Evolutionary conservation across 1,140 invertebrate species (phyloP).

Genomic region (Trinorchestia longiramus): DNA sequence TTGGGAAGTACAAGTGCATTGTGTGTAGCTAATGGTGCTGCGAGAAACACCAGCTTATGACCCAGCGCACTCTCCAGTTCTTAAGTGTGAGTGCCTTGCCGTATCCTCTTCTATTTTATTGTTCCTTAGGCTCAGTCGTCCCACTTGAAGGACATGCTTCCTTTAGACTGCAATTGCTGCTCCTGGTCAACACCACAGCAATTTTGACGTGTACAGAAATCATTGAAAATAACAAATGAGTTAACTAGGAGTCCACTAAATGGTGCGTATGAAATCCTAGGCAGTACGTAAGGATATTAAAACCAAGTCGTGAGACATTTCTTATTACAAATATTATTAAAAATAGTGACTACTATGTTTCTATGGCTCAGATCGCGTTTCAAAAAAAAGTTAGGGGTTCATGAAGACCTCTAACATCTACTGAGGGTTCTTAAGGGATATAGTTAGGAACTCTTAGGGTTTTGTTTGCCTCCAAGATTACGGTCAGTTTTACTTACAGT

Average conservation of each 20-base stretch:
- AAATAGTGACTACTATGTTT: too few species aligned
- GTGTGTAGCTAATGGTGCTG: not conserved
- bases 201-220: not conserved
- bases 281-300: too few species aligned
- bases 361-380: too few species aligned
- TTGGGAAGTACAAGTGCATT: not conserved
- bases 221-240: not conserved
- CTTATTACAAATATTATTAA: too few species aligned
- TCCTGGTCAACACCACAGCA: not conserved
- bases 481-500: not conserved
- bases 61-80: not conserved
- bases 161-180: not conserved
- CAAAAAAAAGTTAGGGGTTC: too few species aligned
- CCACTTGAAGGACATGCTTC: not conserved
- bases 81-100: not conserved
- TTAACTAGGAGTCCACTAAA: too few species aligned
- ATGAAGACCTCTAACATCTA: too few species aligned
- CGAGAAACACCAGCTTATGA: not conserved
- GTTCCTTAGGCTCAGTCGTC: not conserved
- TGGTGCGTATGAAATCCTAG: too few species aligned
- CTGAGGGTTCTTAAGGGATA: too few species aligned
- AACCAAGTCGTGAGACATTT: too few species aligned
- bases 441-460: too few species aligned
- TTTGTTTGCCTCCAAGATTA: not conserved
- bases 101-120: not conserved